Evolutionary conservation across 1,140 invertebrate genomes (phyloP).

Genomic region (Dreissena rostriformis): DNA sequence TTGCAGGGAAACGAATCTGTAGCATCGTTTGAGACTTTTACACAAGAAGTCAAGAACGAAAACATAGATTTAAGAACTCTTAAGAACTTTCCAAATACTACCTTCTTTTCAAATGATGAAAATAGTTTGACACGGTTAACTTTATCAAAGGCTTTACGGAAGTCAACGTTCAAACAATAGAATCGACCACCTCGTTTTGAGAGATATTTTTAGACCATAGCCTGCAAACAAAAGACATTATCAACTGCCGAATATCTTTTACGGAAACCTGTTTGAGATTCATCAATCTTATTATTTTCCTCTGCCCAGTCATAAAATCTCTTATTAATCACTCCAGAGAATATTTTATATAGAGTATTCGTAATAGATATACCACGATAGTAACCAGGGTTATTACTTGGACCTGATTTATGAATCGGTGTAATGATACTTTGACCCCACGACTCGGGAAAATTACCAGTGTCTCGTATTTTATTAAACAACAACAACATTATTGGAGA

Average conservation of each 20-base stretch:
- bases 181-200: constrained; percentile 32
- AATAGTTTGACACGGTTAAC: no score
- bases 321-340: constrained; percentile 8
- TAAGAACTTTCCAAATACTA: constrained; percentile 2
- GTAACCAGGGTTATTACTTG: constrained; percentile 18
- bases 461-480: constrained; percentile 24
- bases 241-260: constrained; percentile 27
- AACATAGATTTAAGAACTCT: constrained; percentile 20
- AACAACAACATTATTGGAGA: neutral
- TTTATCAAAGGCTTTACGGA: constrained; percentile 39
- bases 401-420: constrained; percentile 34
- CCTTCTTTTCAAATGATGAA: no score
- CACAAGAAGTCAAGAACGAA: constrained; percentile 5
- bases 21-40: neutral
- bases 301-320: constrained; percentile 18
- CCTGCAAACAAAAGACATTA: constrained; percentile 36
- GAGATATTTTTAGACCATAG: constrained; percentile 44
- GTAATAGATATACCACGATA: constrained; percentile 44
- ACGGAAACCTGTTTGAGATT: constrained; percentile 43
- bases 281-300: constrained; percentile 17
- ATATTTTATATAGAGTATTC: constrained; percentile 37
- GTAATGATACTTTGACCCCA: constrained; percentile 31
- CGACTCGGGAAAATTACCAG: constrained; percentile 2
- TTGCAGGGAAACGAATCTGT: no score
- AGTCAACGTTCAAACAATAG: constrained; percentile 42